Evolutionary conservation across 2,888 invertebrate genomes (phyloP), one percentile per base, ranked within the genome.

Genomic region (Megaustenia siamemsis): DNA sequence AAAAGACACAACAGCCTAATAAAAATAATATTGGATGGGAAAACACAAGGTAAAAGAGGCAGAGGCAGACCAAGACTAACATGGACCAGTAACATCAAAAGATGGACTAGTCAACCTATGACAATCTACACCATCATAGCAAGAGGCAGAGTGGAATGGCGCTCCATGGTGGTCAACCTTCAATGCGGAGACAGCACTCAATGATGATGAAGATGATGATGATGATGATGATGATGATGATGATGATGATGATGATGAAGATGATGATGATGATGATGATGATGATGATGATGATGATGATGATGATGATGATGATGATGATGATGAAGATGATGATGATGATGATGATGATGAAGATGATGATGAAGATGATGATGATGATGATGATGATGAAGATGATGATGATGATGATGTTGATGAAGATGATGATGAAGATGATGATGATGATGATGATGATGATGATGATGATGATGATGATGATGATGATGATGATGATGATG

Each of bases 151-250:
- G n/a, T n/a, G n/a, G n/a, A n/a, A n/a, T n/a, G n/a, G n/a, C n/a
- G n/a, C n/a, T n/a, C n/a, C n/a, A n/a, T n/a, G n/a, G n/a, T n/a
- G n/a, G n/a, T n/a, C n/a, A n/a, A n/a, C n/a, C n/a, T n/a, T n/a
- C n/a, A n/a, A n/a, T n/a, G n/a, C n/a, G n/a, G n/a, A n/a, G n/a
- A n/a, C n/a, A n/a, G n/a, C n/a, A n/a, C n/a, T n/a, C n/a, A 24
- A 56, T 56, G 56, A 56, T 56, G 56, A 56, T 56, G 76, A 76
- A 49, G 76, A 32, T 76, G 76, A 76, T 76, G 76, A n/a, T 76
- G 32, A 49, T 76, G 49, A 76, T 76, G 76, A 76, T 76, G 76
- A 49, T 76, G 76, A 76, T 49, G 76, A 53, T 49, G 76, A 76
- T 76, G 76, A 53, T 76, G 53, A 49, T 76, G 49, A 76, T 76